phyloP scores from a whole-genome alignment of 2,113 vertebrate genomes.

The Tenrec ecaudatus region DNA sequence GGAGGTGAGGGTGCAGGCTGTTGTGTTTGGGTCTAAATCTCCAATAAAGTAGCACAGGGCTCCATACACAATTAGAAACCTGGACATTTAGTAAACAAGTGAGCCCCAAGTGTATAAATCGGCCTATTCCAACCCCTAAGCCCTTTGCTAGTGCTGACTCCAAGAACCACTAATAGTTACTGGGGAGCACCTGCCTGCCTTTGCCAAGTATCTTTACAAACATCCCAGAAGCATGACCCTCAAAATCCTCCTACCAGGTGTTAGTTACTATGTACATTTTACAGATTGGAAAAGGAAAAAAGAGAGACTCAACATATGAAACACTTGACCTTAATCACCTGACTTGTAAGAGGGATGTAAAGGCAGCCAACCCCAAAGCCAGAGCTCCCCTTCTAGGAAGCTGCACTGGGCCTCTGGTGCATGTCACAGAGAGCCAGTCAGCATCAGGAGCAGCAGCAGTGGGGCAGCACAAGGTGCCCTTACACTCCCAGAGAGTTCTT shows the following conservation, averaged over 20 bases:
- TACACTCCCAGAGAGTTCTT: background rate
- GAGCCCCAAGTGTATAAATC: constrained; percentile 54
- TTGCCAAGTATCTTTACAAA: background rate
- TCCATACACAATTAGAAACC: constrained; percentile 49
- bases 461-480: accelerated
- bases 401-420: no score
- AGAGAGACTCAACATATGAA: background rate
- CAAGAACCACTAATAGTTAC: constrained; percentile 37
- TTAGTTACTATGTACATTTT: background rate
- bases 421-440: background rate
- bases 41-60: background rate
- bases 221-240: background rate
- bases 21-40: background rate
- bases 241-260: background rate
- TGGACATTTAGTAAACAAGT: constrained; percentile 43
- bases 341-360: background rate
- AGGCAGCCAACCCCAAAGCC: background rate
- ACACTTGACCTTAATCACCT: background rate
- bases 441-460: background rate
- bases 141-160: background rate
- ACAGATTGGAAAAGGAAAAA: background rate
- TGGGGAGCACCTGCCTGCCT: background rate
- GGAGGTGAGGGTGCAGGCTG: background rate
- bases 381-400: background rate
- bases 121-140: constrained; percentile 50